Conservation (phyloP, 2,113 vertebrate species). For the Stigmatopora nigra region DNA sequence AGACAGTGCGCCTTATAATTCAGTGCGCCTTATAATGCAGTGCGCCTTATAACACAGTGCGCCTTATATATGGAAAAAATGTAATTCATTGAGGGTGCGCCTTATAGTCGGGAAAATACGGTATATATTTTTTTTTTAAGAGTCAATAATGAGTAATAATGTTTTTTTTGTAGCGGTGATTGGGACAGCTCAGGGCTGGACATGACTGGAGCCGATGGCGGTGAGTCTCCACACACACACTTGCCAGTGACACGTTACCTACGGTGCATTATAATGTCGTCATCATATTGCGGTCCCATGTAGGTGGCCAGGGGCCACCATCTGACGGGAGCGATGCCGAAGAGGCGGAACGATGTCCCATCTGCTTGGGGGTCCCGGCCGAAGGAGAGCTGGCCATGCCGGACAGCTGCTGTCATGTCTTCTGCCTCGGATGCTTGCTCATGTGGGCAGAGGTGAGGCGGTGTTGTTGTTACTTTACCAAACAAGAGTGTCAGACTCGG, state of each 20-base stretch:
- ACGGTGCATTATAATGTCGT: background rate
- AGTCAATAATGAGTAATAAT: too few relatives aligned
- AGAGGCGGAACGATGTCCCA: constrained; percentile 80
- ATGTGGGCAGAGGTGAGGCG: constrained; percentile 90
- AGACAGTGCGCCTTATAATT: too few relatives aligned
- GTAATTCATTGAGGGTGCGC: too few relatives aligned
- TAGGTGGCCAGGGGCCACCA: constrained; percentile 47
- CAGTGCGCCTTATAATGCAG: too few relatives aligned
- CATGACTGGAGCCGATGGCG: constrained; percentile 62
- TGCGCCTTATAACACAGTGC: too few relatives aligned
- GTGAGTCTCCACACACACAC: constrained; percentile 30
- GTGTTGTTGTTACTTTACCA: background rate
- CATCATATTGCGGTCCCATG: background rate
- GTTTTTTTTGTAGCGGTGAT: constrained; percentile 25
- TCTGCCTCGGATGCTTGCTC: constrained; percentile 89
- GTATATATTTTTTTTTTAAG: too few relatives aligned
- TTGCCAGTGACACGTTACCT: background rate
- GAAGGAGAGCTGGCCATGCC: constrained; percentile 81
- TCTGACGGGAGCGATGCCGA: constrained; percentile 67
- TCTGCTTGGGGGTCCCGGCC: constrained; percentile 81
- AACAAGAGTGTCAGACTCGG: too few relatives aligned
- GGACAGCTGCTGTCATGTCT: constrained; percentile 86
- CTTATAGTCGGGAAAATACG: too few relatives aligned
- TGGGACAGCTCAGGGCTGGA: constrained; percentile 34
- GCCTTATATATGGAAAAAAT: too few relatives aligned